Evolutionary conservation across 2,888 invertebrate species (phyloP).

Genomic region (Habroteleia sp.): DNA sequence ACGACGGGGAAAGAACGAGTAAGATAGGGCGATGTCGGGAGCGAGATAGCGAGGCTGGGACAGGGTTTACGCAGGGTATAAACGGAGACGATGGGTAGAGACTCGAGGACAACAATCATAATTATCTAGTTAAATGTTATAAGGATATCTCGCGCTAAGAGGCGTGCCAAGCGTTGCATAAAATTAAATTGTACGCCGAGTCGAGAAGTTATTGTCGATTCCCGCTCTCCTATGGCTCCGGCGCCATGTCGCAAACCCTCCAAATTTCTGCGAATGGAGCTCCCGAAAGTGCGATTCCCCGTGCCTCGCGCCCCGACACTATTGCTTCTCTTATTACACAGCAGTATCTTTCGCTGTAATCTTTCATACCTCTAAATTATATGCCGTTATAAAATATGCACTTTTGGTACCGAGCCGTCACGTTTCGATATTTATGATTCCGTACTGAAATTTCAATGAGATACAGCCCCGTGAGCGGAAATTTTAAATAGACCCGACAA

Average conservation of each 20-base stretch:
- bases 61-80: conserved; percentile 41
- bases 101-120: conserved; percentile 79
- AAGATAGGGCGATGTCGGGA: conserved; percentile 20
- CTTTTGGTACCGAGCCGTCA: conserved; percentile 44
- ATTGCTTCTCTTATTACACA: conserved; percentile 63
- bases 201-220: conserved; percentile 80
- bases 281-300: conserved; percentile 32
- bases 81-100: conserved; percentile 64
- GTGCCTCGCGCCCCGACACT: conserved; percentile 24
- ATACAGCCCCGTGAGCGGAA: conserved; percentile 28
- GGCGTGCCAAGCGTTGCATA: conserved; percentile 81
- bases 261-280: conserved; percentile 58
- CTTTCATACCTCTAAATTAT: conserved; percentile 60
- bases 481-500: too few relatives aligned
- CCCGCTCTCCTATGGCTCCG: conserved; percentile 69
- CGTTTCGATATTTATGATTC: conserved; percentile 54
- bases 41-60: not conserved
- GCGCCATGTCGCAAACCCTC: conserved; percentile 63
- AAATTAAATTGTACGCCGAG: conserved; percentile 81
- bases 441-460: conserved; percentile 50
- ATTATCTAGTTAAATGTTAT: conserved; percentile 81
- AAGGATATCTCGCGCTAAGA: conserved; percentile 80
- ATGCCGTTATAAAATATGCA: conserved; percentile 57
- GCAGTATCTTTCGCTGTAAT: conserved; percentile 62
- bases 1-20: conserved; percentile 38